phyloP scores from a whole-genome alignment of 37 sponge, comb jelly and placozoan genomes.

The Halisarca cf. caerulea region DNA sequence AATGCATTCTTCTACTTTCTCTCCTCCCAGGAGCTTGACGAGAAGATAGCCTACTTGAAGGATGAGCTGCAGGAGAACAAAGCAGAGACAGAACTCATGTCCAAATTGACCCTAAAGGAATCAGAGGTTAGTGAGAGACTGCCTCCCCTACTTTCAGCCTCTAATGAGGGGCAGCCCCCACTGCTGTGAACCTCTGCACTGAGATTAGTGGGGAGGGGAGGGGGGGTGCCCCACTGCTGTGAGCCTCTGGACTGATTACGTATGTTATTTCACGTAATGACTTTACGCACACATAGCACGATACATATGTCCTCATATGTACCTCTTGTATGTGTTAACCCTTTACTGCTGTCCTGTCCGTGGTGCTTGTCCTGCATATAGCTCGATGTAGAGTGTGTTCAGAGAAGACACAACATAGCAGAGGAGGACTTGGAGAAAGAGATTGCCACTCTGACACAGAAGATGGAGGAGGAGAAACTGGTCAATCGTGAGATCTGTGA shows the following conservation, averaged over 20 bases:
- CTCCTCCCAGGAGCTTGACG: conserved; percentile 67
- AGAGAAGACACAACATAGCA: conserved; percentile 34
- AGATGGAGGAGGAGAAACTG: conserved; percentile 80
- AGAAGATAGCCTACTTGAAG: conserved; percentile 88
- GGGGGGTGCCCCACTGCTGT: too few relatives aligned
- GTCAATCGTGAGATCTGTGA: conserved; percentile 59
- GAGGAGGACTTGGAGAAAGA: conserved; percentile 48
- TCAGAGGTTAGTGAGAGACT: too few relatives aligned
- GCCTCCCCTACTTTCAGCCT: too few relatives aligned
- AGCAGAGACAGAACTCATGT: conserved; percentile 67
- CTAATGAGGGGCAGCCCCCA: too few relatives aligned
- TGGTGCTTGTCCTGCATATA: conserved; percentile 19
- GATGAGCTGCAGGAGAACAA: conserved; percentile 87
- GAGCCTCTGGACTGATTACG: too few relatives aligned
- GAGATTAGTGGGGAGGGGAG: too few relatives aligned
- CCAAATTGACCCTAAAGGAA: conserved; percentile 79
- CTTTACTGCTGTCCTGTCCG: neutral
- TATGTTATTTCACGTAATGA: too few relatives aligned
- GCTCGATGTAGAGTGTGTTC: conserved; percentile 65
- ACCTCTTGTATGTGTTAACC: neutral
- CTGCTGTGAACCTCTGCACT: too few relatives aligned
- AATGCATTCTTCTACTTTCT: too few relatives aligned
- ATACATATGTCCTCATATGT: too few relatives aligned
- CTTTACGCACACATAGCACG: too few relatives aligned
- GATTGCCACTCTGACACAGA: conserved; percentile 47